Evolutionary conservation across 1,140 invertebrate species (phyloP).

Genomic region (Belonocnema kinseyi): DNA sequence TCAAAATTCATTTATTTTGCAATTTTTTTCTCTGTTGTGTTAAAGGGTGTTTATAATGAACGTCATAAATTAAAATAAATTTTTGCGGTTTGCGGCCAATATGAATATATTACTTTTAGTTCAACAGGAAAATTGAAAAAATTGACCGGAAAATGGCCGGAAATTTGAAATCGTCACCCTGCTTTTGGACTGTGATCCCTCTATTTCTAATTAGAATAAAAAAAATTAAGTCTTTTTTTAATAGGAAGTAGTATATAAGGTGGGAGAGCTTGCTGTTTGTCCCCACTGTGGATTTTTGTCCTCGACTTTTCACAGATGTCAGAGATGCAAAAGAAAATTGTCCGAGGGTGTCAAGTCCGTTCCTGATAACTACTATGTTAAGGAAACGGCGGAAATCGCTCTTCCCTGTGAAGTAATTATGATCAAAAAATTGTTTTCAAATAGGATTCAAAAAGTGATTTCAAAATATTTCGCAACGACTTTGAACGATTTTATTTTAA

Average conservation of each 20-base stretch:
- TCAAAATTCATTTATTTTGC: too few relatives aligned
- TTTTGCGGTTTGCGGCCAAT: too few relatives aligned
- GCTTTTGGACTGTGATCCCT: too few relatives aligned
- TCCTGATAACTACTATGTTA: constrained; percentile 49
- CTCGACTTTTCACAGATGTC: constrained; percentile 83
- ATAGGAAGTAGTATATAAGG: constrained; percentile 77
- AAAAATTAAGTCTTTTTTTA: constrained; percentile 30
- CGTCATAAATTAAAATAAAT: too few relatives aligned
- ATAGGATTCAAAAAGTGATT: background rate
- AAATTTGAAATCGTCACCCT: too few relatives aligned
- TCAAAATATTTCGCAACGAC: too few relatives aligned
- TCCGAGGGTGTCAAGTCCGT: constrained; percentile 75
- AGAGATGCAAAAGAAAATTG: constrained; percentile 78
- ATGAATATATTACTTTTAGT: too few relatives aligned
- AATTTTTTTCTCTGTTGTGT: too few relatives aligned
- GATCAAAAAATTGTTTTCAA: constrained; percentile 23
- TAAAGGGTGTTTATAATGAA: too few relatives aligned
- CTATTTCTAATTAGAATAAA: background rate
- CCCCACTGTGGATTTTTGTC: constrained; percentile 83
- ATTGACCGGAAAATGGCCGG: too few relatives aligned
- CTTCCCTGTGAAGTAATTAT: constrained; percentile 65
- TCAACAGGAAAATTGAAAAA: too few relatives aligned
- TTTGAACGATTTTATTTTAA: too few relatives aligned
- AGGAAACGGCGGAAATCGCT: constrained; percentile 52
- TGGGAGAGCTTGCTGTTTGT: constrained; percentile 84